Percentiles rank a stretch among this genome's conserved stretches.
Conservation (phyloP, 2,797 vertebrate genomes). For the Liasis olivaceus region DNA sequence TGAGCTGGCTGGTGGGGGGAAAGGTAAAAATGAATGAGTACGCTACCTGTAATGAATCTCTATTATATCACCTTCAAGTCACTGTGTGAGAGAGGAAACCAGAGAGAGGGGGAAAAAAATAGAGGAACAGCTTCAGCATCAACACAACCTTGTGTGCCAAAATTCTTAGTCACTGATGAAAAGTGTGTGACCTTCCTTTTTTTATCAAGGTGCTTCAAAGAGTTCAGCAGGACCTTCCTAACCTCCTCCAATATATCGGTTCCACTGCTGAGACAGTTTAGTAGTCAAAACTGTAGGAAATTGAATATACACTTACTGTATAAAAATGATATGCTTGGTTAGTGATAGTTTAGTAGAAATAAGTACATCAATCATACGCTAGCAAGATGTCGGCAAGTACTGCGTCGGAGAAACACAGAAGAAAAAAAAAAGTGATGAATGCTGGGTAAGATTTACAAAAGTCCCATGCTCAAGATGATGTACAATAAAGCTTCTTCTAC, state of each 20-base stretch:
- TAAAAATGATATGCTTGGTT: constrained; percentile 81
- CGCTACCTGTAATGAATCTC: constrained; percentile 2
- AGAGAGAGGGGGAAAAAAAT: too few species aligned
- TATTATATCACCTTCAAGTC: not conserved
- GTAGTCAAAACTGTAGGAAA: constrained; percentile 79
- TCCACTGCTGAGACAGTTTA: constrained; percentile 74
- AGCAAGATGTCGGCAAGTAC: constrained; percentile 75
- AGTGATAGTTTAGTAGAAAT: constrained; percentile 80
- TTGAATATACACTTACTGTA: constrained; percentile 80
- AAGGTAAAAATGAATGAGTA: not conserved
- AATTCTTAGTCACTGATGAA: not conserved
- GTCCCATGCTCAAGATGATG: constrained; percentile 62
- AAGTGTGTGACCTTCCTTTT: not conserved
- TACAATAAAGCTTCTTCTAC: constrained; percentile 43
- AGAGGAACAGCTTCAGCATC: not conserved
- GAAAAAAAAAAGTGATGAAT: constrained; percentile 65
- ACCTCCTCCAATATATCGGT: constrained; percentile 68
- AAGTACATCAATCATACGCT: constrained; percentile 79
- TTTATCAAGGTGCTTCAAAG: constrained; percentile 45
- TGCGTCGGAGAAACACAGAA: constrained; percentile 72
- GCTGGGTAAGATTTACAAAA: constrained; percentile 68
- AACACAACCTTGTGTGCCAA: not conserved
- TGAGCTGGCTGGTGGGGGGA: not conserved
- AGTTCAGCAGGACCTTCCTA: constrained; percentile 55
- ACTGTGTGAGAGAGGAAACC: not conserved